These are phyloP conservation scores for Symphodus melops DNA, from an alignment of 2,113 vertebrate genomes.

Conservation along the genomic window DNA sequence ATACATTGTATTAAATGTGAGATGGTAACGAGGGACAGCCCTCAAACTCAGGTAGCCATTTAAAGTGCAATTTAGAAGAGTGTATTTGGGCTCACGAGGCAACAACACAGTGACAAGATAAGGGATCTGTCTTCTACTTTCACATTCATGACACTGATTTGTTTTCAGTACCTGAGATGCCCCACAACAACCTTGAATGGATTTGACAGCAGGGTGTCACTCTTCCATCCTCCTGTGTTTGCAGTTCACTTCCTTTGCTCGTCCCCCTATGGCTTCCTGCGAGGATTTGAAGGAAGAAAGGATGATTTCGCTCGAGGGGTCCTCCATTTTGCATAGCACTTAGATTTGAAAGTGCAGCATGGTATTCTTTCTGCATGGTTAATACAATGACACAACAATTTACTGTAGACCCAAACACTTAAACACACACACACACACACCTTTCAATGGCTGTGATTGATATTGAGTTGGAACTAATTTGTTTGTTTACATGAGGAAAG, in stretches of 20 bases:
- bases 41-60: not conserved
- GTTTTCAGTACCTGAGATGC: constrained; percentile 13
- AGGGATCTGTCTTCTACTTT: constrained; percentile 10
- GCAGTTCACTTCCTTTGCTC: constrained; percentile 20
- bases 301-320: constrained; percentile 31
- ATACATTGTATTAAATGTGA: not conserved
- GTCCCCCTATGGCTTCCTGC: constrained; percentile 11
- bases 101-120: not conserved
- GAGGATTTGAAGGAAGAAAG: constrained; percentile 15
- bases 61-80: not conserved
- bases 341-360: not conserved
- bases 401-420: not conserved
- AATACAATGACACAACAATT: not conserved
- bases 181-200: constrained; percentile 30
- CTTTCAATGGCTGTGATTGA: constrained; percentile 8
- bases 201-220: constrained; percentile 34
- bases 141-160: constrained; percentile 27
- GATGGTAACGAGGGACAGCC: not conserved
- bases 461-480: constrained; percentile 28
- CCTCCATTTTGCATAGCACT: constrained; percentile 27
- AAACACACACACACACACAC: not conserved
- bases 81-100: not conserved
- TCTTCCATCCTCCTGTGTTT: constrained; percentile 1
- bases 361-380: not conserved
- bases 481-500: constrained; percentile 47